Conservation (phyloP, 2,888 invertebrate species). For the Torymus auratus region DNA sequence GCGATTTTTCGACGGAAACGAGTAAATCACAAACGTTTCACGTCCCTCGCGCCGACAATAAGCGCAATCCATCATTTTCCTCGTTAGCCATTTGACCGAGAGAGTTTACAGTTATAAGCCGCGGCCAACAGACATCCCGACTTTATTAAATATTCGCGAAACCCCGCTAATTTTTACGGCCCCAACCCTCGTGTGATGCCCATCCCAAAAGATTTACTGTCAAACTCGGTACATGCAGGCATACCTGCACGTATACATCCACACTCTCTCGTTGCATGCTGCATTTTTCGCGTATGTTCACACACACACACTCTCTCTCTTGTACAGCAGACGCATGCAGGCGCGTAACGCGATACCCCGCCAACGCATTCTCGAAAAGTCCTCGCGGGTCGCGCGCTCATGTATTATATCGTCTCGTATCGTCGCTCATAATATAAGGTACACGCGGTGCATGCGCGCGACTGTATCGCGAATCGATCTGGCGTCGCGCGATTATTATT, state of each 20-base stretch:
- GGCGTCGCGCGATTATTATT: constrained; percentile 71
- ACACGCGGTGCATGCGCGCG: constrained; percentile 61
- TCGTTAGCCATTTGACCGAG: too few relatives aligned
- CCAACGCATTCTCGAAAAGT: constrained; percentile 56
- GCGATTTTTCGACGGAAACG: too few relatives aligned
- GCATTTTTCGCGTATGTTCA: background rate
- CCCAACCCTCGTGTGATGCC: too few relatives aligned
- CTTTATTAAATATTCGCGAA: too few relatives aligned
- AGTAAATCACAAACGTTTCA: too few relatives aligned
- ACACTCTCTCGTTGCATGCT: background rate
- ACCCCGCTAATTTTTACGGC: too few relatives aligned
- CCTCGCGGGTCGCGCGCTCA: constrained; percentile 11
- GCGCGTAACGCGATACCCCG: constrained; percentile 54
- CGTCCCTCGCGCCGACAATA: too few relatives aligned
- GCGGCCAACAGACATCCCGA: too few relatives aligned
- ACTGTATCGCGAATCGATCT: constrained; percentile 72
- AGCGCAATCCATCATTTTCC: too few relatives aligned
- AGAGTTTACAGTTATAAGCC: too few relatives aligned
- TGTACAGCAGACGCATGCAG: constrained; percentile 5
- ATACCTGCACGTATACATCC: background rate
- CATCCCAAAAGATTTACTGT: too few relatives aligned
- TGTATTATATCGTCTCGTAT: constrained; percentile 5
- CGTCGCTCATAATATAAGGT: constrained; percentile 23
- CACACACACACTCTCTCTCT: background rate
- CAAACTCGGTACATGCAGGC: too few relatives aligned